Conservation (phyloP, 1,140 invertebrate genomes). For the Drosophila cardini region DNA sequence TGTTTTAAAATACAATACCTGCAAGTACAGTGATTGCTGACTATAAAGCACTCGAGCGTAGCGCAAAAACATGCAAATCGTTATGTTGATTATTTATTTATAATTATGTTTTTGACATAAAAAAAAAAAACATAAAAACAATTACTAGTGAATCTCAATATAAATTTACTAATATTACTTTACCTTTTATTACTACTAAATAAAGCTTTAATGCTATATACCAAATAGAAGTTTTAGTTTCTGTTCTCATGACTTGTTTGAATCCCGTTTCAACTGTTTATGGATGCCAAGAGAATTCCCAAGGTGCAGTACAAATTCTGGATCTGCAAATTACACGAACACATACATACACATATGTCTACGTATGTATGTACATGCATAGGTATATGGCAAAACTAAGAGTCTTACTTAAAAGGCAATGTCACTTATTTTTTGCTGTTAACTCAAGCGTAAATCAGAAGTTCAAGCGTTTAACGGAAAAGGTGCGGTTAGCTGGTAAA, state of each 20-base stretch:
- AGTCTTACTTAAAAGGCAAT: neutral
- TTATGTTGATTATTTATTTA: neutral
- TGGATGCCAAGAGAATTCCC: neutral
- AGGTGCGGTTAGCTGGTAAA: constrained; percentile 61
- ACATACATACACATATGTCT: neutral
- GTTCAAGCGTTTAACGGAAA: constrained; percentile 74
- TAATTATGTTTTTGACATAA: no score
- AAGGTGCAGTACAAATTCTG: constrained; percentile 1
- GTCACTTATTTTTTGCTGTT: constrained; percentile 20
- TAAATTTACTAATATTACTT: no score
- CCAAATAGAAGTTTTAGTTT: no score
- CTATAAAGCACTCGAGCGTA: neutral
- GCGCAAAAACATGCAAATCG: neutral
- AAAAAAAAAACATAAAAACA: no score
- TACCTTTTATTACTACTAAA: no score
- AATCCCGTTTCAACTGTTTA: neutral
- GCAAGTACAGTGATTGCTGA: neutral
- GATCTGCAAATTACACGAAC: neutral
- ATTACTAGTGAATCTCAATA: no score
- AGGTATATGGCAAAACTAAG: neutral
- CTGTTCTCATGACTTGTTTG: no score
- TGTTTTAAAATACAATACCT: constrained; percentile 6
- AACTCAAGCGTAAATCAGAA: constrained; percentile 61
- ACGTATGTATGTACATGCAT: neutral
- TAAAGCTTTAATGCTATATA: no score